A percentile compares a stretch with the other conserved stretches of the same genome.
Evolutionary conservation across 2,797 vertebrate genomes (phyloP).

Genomic region (Pagetopsis macropterus): DNA sequence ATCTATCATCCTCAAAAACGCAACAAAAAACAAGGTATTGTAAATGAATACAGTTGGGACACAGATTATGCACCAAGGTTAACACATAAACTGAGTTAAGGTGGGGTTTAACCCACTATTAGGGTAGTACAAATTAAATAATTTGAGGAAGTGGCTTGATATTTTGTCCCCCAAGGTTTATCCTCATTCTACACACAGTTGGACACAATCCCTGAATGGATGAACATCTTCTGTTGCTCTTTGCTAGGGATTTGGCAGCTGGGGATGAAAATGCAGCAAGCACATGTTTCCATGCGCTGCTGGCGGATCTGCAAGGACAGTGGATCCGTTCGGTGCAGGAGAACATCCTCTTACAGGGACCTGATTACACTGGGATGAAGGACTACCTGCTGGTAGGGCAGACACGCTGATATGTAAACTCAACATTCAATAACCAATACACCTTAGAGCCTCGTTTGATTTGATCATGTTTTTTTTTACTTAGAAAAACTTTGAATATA

Average conservation of each 20-base stretch:
- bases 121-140: background rate
- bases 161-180: background rate
- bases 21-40: background rate
- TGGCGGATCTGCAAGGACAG: constrained; percentile 40
- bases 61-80: background rate
- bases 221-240: background rate
- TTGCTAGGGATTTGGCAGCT: constrained; percentile 55
- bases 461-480: background rate
- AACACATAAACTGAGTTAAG: too few relatives aligned
- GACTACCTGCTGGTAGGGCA: constrained; percentile 50
- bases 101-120: background rate
- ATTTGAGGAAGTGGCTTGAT: background rate
- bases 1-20: background rate
- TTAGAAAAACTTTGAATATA: constrained; percentile 46
- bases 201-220: background rate
- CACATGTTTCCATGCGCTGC: constrained; percentile 20
- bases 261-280: constrained; percentile 33
- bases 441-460: background rate
- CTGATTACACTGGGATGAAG: constrained; percentile 50
- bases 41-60: background rate
- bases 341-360: constrained; percentile 53
- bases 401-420: background rate
- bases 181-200: background rate
- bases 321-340: constrained; percentile 25
- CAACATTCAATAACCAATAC: background rate